Conservation (phyloP, 30 jellyfish, hydroid and myxozoan genomes). For the Catostylus mosaicus region DNA sequence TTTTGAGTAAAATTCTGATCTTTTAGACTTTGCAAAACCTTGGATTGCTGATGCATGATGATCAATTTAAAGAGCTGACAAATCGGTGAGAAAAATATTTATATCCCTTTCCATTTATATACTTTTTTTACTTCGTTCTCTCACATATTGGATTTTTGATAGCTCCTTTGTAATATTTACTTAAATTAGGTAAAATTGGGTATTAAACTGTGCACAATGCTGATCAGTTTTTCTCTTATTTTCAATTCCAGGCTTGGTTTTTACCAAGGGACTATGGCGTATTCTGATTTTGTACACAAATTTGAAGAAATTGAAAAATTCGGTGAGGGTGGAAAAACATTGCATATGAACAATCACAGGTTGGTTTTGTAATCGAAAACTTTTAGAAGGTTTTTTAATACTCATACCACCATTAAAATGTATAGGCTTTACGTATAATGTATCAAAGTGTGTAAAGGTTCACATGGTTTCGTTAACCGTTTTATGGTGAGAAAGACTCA, state of each 20-base stretch:
- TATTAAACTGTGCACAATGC: not conserved
- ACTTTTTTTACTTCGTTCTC: no score
- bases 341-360: conserved; percentile 68
- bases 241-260: conserved; percentile 42
- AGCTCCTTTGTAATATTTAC: no score
- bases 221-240: not conserved
- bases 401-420: no score
- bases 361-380: no score
- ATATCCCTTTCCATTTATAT: no score
- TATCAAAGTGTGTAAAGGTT: no score
- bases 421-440: no score
- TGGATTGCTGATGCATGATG: conserved; percentile 60
- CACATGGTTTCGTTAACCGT: no score
- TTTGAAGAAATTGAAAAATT: conserved; percentile 47
- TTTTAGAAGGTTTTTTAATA: no score
- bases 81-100: conserved; percentile 32
- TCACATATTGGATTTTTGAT: no score
- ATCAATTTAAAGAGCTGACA: conserved; percentile 59
- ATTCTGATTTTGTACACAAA: conserved; percentile 41
- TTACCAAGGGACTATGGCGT: conserved; percentile 61
- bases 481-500: no score
- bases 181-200: no score
- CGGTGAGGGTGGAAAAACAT: conserved; percentile 69
- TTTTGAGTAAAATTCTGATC: not conserved
- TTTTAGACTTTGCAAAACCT: conserved; percentile 53